A percentile compares a stretch with the other conserved stretches of the same genome.
These are phyloP conservation scores for Ooceraea biroi DNA, from an alignment of 1,140 invertebrate genomes.

Conservation along the genomic window DNA sequence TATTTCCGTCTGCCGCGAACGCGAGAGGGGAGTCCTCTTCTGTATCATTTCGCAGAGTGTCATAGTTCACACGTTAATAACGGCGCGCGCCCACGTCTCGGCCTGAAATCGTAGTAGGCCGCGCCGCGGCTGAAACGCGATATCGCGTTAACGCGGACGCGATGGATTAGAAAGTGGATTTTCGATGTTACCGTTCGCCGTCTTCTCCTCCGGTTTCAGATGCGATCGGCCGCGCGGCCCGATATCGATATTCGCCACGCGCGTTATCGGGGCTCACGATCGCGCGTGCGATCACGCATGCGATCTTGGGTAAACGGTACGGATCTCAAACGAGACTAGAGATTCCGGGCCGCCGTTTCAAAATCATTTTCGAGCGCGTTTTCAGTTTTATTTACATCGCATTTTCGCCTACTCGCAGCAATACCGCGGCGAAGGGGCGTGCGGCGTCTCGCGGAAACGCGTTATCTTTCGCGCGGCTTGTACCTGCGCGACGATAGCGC, in stretches of 20 bases:
- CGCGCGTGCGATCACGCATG: neutral
- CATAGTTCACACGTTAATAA: slow-evolving; percentile 62
- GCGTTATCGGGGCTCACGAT: slow-evolving; percentile 43
- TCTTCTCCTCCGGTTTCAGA: slow-evolving; percentile 31
- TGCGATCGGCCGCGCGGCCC: slow-evolving; percentile 34
- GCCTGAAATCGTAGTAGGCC: slow-evolving; percentile 41
- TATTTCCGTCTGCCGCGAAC: slow-evolving; percentile 1
- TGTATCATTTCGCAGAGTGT: slow-evolving; percentile 50
- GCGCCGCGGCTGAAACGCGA: slow-evolving; percentile 51
- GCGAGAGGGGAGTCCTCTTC: slow-evolving; percentile 24
- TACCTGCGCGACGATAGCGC: slow-evolving; percentile 69
- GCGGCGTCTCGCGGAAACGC: slow-evolving; percentile 45
- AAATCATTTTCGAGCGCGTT: slow-evolving; percentile 15
- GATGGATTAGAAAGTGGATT: slow-evolving; percentile 59
- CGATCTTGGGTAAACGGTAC: neutral
- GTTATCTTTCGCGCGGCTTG: slow-evolving; percentile 56
- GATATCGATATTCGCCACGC: slow-evolving; percentile 57
- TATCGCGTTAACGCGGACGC: slow-evolving; percentile 56
- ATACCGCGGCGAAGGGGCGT: slow-evolving; percentile 31
- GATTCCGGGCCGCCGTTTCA: slow-evolving; percentile 18
- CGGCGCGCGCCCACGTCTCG: slow-evolving; percentile 57
- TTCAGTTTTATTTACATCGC: neutral
- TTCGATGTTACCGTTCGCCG: slow-evolving; percentile 49
- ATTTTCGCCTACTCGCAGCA: neutral
- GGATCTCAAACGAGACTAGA: slow-evolving; percentile 33